phyloP scores from a whole-genome alignment of 2,113 vertebrate species.

The Typhlomys cinereus region DNA sequence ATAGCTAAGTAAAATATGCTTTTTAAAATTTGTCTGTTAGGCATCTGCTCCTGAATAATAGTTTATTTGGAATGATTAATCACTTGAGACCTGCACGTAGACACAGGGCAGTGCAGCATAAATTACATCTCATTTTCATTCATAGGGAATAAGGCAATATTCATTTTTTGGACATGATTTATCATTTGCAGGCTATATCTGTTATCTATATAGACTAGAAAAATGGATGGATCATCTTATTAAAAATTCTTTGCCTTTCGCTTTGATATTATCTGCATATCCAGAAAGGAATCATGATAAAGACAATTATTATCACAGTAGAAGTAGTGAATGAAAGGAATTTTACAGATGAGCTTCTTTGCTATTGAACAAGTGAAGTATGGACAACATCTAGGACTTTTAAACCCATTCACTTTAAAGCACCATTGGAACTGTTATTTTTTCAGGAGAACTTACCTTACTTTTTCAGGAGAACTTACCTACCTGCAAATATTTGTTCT shows the following conservation, averaged over 20 bases:
- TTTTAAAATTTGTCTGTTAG: constrained; percentile 63
- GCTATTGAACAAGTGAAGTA: constrained; percentile 33
- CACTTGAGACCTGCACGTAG: constrained; percentile 59
- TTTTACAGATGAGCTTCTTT: not conserved
- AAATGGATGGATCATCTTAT: constrained; percentile 74
- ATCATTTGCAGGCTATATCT: constrained; percentile 73
- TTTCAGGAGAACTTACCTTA: constrained; percentile 17
- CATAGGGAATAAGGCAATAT: constrained; percentile 67
- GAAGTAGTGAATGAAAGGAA: constrained; percentile 22
- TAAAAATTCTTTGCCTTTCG: constrained; percentile 69
- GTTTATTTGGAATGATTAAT: constrained; percentile 74
- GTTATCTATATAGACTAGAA: constrained; percentile 52
- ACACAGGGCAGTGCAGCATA: constrained; percentile 60
- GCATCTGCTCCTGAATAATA: constrained; percentile 61
- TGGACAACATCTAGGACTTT: constrained; percentile 1
- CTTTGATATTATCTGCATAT: constrained; percentile 47
- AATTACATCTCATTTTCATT: constrained; percentile 77
- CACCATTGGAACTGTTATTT: constrained; percentile 33
- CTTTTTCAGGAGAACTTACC: constrained; percentile 19
- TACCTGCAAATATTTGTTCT: not conserved
- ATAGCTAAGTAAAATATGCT: constrained; percentile 47
- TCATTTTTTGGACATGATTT: constrained; percentile 76
- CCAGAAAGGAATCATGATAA: constrained; percentile 35
- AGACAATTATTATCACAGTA: not conserved
- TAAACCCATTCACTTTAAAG: constrained; percentile 14